Conservation (phyloP, 2,797 vertebrate species). For the Lepilemur septentrionalis region DNA sequence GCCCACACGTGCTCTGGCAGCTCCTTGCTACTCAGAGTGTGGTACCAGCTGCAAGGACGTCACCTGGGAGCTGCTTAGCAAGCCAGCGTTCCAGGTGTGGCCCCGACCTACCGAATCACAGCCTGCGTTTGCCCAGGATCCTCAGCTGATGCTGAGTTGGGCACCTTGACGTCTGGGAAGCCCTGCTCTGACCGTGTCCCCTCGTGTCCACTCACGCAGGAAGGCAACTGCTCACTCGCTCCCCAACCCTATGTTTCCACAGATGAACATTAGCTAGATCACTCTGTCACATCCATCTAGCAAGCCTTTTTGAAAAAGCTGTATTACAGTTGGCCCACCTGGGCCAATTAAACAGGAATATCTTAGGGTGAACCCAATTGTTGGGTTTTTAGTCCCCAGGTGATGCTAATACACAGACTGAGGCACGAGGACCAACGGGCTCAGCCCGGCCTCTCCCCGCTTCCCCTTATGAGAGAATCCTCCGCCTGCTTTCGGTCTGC, state of each 20-base stretch:
- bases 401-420: not conserved
- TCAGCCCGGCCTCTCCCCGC: not conserved
- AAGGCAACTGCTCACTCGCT: not conserved
- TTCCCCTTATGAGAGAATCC: not conserved
- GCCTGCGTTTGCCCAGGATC: not conserved
- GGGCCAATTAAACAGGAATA: not conserved
- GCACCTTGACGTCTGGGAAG: no score
- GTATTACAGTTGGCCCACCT: not conserved
- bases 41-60: no score
- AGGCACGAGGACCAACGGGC: rapidly evolving
- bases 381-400: not conserved
- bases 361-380: not conserved
- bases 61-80: not conserved
- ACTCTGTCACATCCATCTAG: rapidly evolving
- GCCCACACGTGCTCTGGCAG: not conserved
- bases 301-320: not conserved
- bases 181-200: not conserved
- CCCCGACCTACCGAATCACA: not conserved
- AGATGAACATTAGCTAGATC: not conserved
- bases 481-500: not conserved
- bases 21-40: not conserved
- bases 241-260: not conserved
- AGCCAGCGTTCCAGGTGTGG: not conserved
- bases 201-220: not conserved
- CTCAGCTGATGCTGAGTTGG: not conserved